A percentile compares a stretch with the other conserved stretches of the same genome.
phyloP scores from a whole-genome alignment of 2,888 invertebrate genomes.

The Thereva nobilitata region DNA sequence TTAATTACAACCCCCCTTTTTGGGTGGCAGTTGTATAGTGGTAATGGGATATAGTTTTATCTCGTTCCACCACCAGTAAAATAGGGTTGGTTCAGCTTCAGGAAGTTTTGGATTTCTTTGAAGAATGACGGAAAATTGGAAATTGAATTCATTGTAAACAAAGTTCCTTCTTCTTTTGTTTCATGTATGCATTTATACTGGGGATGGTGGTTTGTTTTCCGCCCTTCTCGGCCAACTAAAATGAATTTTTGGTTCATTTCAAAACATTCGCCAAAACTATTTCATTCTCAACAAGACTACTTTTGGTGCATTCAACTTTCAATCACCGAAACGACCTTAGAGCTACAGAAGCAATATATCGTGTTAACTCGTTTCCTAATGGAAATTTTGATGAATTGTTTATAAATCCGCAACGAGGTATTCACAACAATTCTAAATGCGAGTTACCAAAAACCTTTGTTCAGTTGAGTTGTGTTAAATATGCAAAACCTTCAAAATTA shows the following conservation, averaged over 20 bases:
- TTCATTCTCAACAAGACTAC: neutral
- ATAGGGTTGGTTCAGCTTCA: neutral
- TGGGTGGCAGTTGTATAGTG: neutral
- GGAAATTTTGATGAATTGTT: too few species aligned
- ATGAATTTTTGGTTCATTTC: conserved; percentile 15
- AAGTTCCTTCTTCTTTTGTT: conserved; percentile 8
- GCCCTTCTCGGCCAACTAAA: neutral
- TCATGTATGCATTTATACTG: conserved; percentile 5
- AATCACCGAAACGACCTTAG: too few species aligned
- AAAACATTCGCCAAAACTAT: conserved; percentile 4
- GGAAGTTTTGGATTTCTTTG: conserved; percentile 29
- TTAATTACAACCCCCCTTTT: conserved; percentile 30
- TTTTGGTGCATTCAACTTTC: too few species aligned
- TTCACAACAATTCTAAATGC: too few species aligned
- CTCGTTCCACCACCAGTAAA: too few species aligned
- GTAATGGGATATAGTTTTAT: too few species aligned
- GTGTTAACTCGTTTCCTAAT: too few species aligned
- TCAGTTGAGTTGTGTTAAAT: too few species aligned
- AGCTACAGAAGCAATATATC: too few species aligned
- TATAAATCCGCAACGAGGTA: too few species aligned
- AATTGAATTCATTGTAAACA: conserved; percentile 23
- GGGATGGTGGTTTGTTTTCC: conserved; percentile 15
- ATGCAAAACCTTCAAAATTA: too few species aligned
- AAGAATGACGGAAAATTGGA: conserved; percentile 24
- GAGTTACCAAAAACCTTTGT: too few species aligned